Conservation (phyloP, 92 coral and sea anemone genomes). For the Phymanthus crucifer region DNA sequence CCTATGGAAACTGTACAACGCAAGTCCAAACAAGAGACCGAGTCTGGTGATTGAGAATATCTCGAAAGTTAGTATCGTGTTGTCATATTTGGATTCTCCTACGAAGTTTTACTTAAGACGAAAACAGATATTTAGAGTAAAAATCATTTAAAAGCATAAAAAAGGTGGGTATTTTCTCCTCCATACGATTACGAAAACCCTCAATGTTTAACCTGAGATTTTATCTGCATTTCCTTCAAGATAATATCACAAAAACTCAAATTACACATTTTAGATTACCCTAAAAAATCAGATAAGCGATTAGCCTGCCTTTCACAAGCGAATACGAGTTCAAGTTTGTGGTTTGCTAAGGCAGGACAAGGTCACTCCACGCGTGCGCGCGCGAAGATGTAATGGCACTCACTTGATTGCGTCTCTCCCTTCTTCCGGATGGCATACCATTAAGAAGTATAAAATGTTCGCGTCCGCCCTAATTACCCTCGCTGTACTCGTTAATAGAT, state of each 20-base stretch:
- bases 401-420: not conserved
- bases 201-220: not conserved
- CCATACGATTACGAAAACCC: not conserved
- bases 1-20: too few relatives aligned
- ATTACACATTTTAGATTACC: not conserved
- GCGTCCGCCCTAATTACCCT: constrained; percentile 20
- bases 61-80: too few relatives aligned
- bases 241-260: constrained; percentile 1
- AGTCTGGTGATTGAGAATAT: too few relatives aligned
- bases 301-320: not conserved
- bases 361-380: constrained; percentile 27
- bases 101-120: too few relatives aligned
- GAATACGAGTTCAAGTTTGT: not conserved
- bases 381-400: constrained; percentile 8
- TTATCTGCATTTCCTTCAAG: not conserved
- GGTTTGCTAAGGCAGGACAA: not conserved
- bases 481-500: constrained; percentile 20
- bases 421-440: constrained; percentile 26
- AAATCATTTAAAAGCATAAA: too few relatives aligned
- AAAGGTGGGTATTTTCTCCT: not conserved
- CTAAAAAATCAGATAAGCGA: not conserved
- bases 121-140: too few relatives aligned
- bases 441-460: not conserved
- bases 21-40: too few relatives aligned
- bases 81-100: too few relatives aligned